Evolutionary conservation across 1,140 invertebrate species (phyloP).

Genomic region (Papilio polyxenes): DNA sequence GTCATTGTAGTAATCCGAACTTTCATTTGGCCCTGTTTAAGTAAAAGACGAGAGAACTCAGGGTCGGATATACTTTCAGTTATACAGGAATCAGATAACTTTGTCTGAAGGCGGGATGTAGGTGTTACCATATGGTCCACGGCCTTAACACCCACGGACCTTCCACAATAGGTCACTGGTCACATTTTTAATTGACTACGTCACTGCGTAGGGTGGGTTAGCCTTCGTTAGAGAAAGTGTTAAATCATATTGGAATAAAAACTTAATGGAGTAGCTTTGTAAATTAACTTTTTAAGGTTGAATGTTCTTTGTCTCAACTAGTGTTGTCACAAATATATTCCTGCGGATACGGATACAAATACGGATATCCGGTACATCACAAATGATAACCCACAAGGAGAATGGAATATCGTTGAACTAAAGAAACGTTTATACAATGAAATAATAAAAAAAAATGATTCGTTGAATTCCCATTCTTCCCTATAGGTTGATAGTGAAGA

Average conservation of each 20-base stretch:
- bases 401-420: not conserved
- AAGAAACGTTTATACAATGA: not conserved
- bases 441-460: no score
- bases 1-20: not conserved
- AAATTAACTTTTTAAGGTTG: not conserved
- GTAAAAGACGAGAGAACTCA: constrained; percentile 1
- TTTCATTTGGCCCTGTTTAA: constrained; percentile 14
- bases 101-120: constrained; percentile 44
- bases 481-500: not conserved
- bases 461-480: no score
- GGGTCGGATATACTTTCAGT: constrained; percentile 4
- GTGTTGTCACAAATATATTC: not conserved
- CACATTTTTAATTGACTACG: constrained; percentile 30
- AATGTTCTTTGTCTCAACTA: not conserved
- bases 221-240: not conserved
- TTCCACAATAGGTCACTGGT: constrained; percentile 45
- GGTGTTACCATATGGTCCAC: constrained; percentile 51
- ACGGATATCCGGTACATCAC: not conserved
- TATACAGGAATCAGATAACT: constrained; percentile 32
- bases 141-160: constrained; percentile 49
- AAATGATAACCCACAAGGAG: not conserved
- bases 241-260: not conserved
- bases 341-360: not conserved
- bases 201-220: constrained; percentile 14
- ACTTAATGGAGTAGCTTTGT: not conserved